Evolutionary conservation across 2,797 vertebrate species (phyloP).

Genomic region (Hypotaenidia okinawae): DNA sequence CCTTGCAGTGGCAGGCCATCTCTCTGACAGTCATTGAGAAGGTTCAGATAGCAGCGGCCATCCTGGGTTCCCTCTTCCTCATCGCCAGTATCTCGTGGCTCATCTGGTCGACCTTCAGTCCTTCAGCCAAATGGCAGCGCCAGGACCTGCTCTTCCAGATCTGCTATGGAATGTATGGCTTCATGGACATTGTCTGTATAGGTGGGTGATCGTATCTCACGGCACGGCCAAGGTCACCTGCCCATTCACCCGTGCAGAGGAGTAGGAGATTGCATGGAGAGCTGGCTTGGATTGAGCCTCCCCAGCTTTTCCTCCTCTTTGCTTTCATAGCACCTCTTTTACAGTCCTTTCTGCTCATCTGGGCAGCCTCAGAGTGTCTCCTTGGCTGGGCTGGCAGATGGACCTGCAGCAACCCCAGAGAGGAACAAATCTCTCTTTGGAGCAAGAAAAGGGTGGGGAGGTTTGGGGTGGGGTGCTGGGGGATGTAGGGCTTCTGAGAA

Average conservation of each 20-base stretch:
- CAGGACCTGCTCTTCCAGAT: slow-evolving; percentile 99
- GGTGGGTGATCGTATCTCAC: slow-evolving; percentile 80
- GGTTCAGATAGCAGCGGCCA: slow-evolving; percentile 97
- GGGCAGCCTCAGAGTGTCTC: not conserved
- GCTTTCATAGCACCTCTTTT: not conserved
- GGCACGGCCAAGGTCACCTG: fast-evolving
- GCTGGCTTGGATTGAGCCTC: not conserved
- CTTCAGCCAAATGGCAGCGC: slow-evolving; percentile 97
- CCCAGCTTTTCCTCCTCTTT: not conserved
- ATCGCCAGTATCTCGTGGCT: slow-evolving; percentile 99
- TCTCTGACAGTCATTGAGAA: slow-evolving; percentile 99
- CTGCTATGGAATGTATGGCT: slow-evolving; percentile 99
- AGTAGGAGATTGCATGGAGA: not conserved
- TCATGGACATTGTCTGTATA: slow-evolving; percentile 99
- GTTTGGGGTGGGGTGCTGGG: not conserved
- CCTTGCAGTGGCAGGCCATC: slow-evolving; percentile 96
- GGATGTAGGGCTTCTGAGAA: not conserved
- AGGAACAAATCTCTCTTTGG: not conserved
- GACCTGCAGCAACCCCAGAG: not conserved
- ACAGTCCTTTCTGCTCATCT: not conserved
- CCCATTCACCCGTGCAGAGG: not conserved
- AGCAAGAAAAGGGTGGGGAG: not conserved
- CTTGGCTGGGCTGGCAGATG: not conserved
- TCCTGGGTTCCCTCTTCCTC: slow-evolving; percentile 97
- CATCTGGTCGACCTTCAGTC: slow-evolving; percentile 98